Evolutionary conservation across 2,888 invertebrate species (phyloP), one percentile per base, ranked within the genome.

Genomic region (Leptopilina drosophilae): DNA sequence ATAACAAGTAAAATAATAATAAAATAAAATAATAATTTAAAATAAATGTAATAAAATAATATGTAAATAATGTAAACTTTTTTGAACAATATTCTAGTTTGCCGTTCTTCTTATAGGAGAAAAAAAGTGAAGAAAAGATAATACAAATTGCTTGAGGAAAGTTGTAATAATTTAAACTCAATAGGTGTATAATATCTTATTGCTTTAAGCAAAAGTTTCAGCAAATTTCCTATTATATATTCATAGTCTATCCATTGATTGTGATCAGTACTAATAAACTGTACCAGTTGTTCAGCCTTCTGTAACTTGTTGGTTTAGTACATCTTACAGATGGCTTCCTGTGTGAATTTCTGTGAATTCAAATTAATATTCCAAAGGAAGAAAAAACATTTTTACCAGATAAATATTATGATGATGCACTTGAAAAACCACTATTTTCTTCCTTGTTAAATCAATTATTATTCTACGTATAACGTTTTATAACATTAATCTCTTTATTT

Each of bases 251-350:
- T 26, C 26, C 26, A 26, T 66, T 46, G 66, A 66, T 66, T 40
- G 66, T 15, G 66, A 66, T 66, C 46, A 42, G 46, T 42, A 46
- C 42, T 40, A 66, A 66, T 42, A 40, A 66, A 46, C 66, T 40
- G n/a, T 42, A n/a, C 42, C 40, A 66, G 15, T 42, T 66, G 66
- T 66, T 66, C 46, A 66, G 46, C 46, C 66, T 66, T 66, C 59
- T 33, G 33, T 33, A 33, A 33, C 33, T 33, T 33, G 33, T 33
- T 59, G n/a, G 7, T 59, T 12, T 56, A 59, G 15, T 5, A n/a
- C 7, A 59, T n/a, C n/a, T 59, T 59, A 59, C 59, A 59, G 59
- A 59, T 59, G 15, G 59, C 59, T 59, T 59, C 59, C 59, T 59
- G 59, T 8, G 46, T 59, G 59, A 59, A n/a, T 59, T 59, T 59